Evolutionary conservation across 2,113 vertebrate species (phyloP), one percentile per base, ranked within the genome.

Genomic region (Nesoenas mayeri): DNA sequence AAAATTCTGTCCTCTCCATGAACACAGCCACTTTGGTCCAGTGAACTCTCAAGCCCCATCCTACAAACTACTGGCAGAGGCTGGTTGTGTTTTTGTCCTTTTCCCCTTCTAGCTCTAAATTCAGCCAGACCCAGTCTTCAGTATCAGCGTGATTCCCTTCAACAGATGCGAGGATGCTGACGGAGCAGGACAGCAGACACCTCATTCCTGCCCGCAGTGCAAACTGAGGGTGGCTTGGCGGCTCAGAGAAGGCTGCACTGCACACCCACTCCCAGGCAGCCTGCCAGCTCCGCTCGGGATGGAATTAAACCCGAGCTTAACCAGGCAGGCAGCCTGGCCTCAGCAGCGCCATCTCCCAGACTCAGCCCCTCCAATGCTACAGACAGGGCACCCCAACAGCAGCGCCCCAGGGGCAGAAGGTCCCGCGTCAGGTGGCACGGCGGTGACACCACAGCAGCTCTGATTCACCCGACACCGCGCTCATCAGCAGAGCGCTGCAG

Each of bases 271-370:
- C 93, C 48, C 66, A 84, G 95, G 95, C 92, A 84, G 24, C 50
- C 15, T 22, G 95, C 96, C 95, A 96, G 93, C 93, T 60, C 67
- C 0, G 3, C 93, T 86, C 7, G 1, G 77, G 65, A 93, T 29
- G 85, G 95, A 97, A 93, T 91, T 95, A 95, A 95, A 96, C 17
- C 79, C 80, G 69, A 77, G 70, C 86, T 92, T 86, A 81, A 86
- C 32, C 61, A 94, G 85, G 56, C 91, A 88, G 73, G 85, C 95
- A 90, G 95, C 85, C 75, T 84, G 95, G 88, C 93, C 93, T 91
- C 85, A 57, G 90, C 79, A 94, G 90, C 6, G 38, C 12, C 16
- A 96, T 94, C 92, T 75, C 85, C 72, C 88, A 92, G 79, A 64
- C 92, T 94, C 26, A 38, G 18, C 58, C 62, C 56, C 90, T 95